phyloP scores from a whole-genome alignment of 2,888 invertebrate genomes.

The Prosopocoilus inquinatus region DNA sequence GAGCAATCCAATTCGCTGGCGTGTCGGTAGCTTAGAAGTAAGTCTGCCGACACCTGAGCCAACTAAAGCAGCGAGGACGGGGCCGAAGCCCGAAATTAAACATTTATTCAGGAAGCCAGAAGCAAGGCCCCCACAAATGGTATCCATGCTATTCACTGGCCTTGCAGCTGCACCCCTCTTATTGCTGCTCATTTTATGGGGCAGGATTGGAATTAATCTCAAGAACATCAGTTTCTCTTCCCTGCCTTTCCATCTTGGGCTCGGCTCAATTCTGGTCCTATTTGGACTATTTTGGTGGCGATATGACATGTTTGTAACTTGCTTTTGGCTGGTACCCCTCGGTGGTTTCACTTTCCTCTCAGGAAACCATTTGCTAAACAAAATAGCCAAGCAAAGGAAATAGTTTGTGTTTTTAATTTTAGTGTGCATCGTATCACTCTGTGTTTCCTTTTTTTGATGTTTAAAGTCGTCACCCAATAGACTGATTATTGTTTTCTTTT shows the following conservation, averaged over 20 bases:
- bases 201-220: constrained; percentile 81
- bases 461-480: too few relatives aligned
- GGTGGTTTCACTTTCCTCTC: constrained; percentile 88
- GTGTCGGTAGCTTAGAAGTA: constrained; percentile 73
- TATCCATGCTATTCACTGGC: constrained; percentile 89
- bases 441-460: too few relatives aligned
- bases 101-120: constrained; percentile 93
- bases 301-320: constrained; percentile 94
- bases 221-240: constrained; percentile 79
- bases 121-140: constrained; percentile 80
- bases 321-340: constrained; percentile 83
- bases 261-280: constrained; percentile 83
- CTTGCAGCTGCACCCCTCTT: constrained; percentile 80
- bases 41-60: constrained; percentile 56
- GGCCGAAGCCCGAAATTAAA: constrained; percentile 59
- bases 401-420: too few relatives aligned
- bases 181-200: constrained; percentile 82
- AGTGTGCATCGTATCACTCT: too few relatives aligned
- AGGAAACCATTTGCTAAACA: constrained; percentile 87
- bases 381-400: constrained; percentile 61
- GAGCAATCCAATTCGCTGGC: constrained; percentile 87
- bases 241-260: constrained; percentile 85
- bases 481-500: too few relatives aligned
- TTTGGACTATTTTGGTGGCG: constrained; percentile 91
- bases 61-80: constrained; percentile 40